Evolutionary conservation across 1,140 invertebrate genomes (phyloP).

Genomic region (Tetramorium parvispinum): DNA sequence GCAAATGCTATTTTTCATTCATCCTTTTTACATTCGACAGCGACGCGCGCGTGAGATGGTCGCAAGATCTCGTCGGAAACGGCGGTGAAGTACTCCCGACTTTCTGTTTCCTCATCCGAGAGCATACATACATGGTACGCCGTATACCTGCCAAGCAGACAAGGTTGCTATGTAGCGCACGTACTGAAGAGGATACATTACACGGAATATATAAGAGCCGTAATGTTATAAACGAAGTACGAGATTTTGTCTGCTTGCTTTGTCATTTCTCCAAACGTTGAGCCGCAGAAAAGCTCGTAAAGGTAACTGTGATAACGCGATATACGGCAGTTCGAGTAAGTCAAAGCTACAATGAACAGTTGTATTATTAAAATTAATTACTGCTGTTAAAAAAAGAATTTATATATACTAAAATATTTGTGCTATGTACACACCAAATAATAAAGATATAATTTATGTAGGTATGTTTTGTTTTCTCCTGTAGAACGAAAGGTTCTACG

Average conservation of each 20-base stretch:
- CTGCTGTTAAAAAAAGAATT: background rate
- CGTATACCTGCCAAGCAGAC: constrained; percentile 20
- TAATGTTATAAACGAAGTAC: constrained; percentile 40
- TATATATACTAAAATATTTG: background rate
- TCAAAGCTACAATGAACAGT: background rate
- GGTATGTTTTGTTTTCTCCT: background rate
- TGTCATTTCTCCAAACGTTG: background rate
- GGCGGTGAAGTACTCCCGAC: constrained; percentile 60
- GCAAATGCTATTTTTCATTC: constrained; percentile 70
- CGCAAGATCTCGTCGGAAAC: constrained; percentile 50
- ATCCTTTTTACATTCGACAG: constrained; percentile 72
- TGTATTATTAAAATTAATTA: background rate
- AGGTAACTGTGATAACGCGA: background rate
- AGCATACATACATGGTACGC: constrained; percentile 21
- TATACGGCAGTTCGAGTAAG: background rate
- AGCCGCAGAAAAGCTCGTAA: background rate
- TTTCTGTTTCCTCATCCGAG: constrained; percentile 66
- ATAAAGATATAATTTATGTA: background rate
- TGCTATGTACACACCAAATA: too few species aligned
- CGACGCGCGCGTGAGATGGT: constrained; percentile 7
- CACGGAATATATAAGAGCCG: constrained; percentile 35
- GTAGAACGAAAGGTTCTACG: background rate
- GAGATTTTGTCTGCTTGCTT: constrained; percentile 36
- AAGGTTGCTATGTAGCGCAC: constrained; percentile 6
- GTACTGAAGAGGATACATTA: constrained; percentile 31